Evolutionary conservation across 2,797 vertebrate species (phyloP).

Genomic region (Urophycis tenuis): DNA sequence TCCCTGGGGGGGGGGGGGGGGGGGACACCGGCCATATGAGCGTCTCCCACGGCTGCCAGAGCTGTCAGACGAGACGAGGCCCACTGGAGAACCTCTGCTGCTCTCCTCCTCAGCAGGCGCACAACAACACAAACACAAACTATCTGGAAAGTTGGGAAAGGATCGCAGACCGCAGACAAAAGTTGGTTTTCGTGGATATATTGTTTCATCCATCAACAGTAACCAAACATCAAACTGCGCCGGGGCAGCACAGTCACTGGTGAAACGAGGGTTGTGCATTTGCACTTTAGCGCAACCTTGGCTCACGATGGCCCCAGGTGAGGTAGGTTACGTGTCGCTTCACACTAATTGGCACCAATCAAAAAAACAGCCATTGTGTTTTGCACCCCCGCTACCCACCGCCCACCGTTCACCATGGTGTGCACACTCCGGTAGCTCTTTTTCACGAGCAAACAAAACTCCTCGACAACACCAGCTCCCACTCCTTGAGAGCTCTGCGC

Average conservation of each 20-base stretch:
- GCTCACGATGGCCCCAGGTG: background rate
- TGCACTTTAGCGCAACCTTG: background rate
- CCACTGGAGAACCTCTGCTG: slow-evolving; percentile 28
- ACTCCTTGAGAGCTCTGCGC: background rate
- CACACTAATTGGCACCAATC: background rate
- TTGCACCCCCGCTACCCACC: background rate
- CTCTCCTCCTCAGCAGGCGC: background rate
- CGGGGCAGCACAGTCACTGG: background rate
- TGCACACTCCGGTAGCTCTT: background rate
- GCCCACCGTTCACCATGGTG: background rate
- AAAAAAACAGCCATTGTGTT: background rate
- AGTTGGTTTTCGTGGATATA: background rate
- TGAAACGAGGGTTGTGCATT: background rate
- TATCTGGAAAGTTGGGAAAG: background rate
- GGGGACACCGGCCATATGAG: background rate
- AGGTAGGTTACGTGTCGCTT: background rate
- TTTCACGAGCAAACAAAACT: background rate
- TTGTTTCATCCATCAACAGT: background rate
- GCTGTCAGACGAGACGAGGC: slow-evolving; percentile 22
- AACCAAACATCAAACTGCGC: background rate
- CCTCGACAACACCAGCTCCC: background rate
- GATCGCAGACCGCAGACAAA: background rate
- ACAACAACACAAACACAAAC: background rate
- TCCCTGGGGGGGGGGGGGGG: slow-evolving; percentile 40
- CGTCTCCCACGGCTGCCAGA: slow-evolving; percentile 21